Conservation (phyloP, 2,113 vertebrate genomes). For the Petrocephalus microphthalmus region DNA sequence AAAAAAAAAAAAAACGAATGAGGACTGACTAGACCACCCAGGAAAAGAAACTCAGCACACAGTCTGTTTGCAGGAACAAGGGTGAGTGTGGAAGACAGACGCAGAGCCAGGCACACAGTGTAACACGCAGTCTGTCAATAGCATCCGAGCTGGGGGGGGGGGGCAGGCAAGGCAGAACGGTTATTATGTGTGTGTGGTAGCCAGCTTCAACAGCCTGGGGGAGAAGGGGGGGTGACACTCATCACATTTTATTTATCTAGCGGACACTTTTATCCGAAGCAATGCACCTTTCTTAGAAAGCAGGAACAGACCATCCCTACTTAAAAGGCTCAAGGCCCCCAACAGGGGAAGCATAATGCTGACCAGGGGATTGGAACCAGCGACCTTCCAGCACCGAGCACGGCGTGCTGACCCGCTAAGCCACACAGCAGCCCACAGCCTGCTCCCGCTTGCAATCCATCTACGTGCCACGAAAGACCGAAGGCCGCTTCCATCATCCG, state of each 20-base stretch:
- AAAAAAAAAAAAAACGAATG: background rate
- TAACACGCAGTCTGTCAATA: background rate
- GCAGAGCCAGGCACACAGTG: background rate
- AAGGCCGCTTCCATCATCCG: background rate
- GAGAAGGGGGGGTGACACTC: background rate
- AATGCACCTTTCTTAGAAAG: background rate
- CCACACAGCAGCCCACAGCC: background rate
- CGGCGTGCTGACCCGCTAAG: background rate
- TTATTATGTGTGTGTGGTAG: background rate
- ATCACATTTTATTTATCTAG: background rate
- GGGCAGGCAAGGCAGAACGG: background rate
- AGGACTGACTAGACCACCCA: background rate
- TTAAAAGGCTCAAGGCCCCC: background rate
- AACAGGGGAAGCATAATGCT: background rate
- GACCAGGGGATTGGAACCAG: background rate
- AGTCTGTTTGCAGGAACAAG: background rate
- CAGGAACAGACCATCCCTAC: background rate
- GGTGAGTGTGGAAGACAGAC: background rate
- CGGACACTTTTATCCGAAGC: background rate
- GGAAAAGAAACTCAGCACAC: background rate
- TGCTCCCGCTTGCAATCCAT: background rate
- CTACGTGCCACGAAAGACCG: background rate
- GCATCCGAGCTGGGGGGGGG: background rate
- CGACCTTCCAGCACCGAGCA: background rate
- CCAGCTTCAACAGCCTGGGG: background rate